Base-by-base conservation (phyloP, 2,888 invertebrate genomes). In the Melinaea menophilus region DNA sequence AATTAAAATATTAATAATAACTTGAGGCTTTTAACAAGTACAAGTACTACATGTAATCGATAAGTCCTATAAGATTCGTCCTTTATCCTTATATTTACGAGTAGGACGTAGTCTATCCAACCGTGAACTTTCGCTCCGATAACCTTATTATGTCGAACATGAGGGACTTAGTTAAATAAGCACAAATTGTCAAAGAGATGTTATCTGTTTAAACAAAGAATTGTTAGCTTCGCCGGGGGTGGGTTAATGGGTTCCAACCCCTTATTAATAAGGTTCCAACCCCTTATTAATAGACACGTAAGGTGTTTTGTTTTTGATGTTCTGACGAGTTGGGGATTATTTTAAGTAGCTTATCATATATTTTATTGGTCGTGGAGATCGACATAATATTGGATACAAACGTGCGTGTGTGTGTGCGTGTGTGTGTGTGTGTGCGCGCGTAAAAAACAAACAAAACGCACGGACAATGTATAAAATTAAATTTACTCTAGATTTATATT, bases 161-260 rank as follows among this genome's bases (percentile, higher is more conserved):
- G 31, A 51, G 51, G 56, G 78, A 77, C 79, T 80, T 88, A 89
- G 90, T 90, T 90, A 89, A 89, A 90, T 90, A 86, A 89, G 85
- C 88, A 82, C 84, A 90, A 89, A 90, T 90, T 90, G 88, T 90
- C 90, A 90, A 90, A 90, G 90, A 90, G 90, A 90, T 90, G 86
- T 88, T 90, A 89, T 90, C 90, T 85, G 80, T 79, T 82, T 87
- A 90, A 87, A 90, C 90, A 90, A 90, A 90, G 87, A 83, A 84
- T 84, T 88, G 87, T 88, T 87, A 81, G 88, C 88, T 87, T 82
- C 85, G 80, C 85, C 84, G 71, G 79, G 83, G 86, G 86, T 80
- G 79, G 82, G 83, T 86, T 88, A 90, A 89, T 88, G 79, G 84
- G 85, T 86, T 87, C 85, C 81, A 85, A 81, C 84, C 87, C 83